These are phyloP conservation scores for Ctenochaetus hawaiiensis DNA, from an alignment of 2,797 vertebrate genomes.

Conservation along the genomic window DNA sequence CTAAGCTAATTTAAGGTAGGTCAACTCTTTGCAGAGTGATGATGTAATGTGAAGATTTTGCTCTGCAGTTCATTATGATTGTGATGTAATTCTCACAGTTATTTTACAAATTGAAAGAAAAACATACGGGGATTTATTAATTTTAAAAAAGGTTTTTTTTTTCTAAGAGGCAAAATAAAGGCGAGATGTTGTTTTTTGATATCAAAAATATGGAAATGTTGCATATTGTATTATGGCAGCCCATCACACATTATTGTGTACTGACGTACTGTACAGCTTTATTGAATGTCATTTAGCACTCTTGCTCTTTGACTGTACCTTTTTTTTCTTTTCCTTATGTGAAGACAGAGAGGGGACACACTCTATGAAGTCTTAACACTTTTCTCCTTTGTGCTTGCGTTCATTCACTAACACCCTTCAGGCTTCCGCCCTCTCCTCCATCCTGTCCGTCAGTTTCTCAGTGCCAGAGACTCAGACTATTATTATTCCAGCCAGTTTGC, in stretches of 20 bases:
- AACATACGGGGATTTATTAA: neutral
- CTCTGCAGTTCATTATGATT: neutral
- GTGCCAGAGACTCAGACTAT: constrained; percentile 45
- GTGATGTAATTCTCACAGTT: neutral
- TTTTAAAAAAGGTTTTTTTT: neutral
- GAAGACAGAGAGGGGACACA: constrained; percentile 5
- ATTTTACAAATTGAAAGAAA: neutral
- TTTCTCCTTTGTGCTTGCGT: constrained; percentile 19
- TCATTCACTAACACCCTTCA: constrained; percentile 43
- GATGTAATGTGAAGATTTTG: neutral
- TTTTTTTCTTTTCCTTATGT: constrained; percentile 31
- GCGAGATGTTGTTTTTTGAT: no score
- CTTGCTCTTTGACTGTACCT: constrained; percentile 13
- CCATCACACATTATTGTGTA: constrained; percentile 13
- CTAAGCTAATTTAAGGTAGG: no score
- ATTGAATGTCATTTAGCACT: constrained; percentile 11
- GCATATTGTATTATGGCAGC: neutral
- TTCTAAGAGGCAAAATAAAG: no score
- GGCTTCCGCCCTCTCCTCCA: constrained; percentile 37
- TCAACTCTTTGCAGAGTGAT: neutral
- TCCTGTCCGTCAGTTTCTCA: constrained; percentile 50
- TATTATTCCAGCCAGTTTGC: constrained; percentile 65
- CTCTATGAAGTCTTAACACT: constrained; percentile 32
- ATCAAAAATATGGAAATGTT: no score
- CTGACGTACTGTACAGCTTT: neutral